Evolutionary conservation across 1,140 invertebrate genomes (phyloP), one percentile per base, ranked within the genome.

Genomic region (Anastrepha obliqua): DNA sequence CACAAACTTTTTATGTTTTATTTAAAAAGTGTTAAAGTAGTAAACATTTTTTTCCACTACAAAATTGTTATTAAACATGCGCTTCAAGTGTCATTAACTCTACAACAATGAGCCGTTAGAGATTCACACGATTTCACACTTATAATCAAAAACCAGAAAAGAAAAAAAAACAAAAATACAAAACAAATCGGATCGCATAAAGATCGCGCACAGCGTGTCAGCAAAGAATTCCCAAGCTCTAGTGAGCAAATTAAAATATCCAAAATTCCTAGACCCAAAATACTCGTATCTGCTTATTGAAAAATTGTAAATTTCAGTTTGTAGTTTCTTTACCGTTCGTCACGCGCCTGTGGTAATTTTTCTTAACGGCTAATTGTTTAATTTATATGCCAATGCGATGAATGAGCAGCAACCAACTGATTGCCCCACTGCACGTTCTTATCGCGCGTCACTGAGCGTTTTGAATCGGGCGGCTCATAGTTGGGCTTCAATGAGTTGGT

Each of bases 91-190:
- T 55, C 74, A 81, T 58, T 81, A 20, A 81, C 74, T 29, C 29
- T 81, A 81, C 51, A 42, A 81, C 55, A 81, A 81, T 81, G 74
- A 81, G 55, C 74, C 74, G 74, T 81, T 81, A 81, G 47, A 81
- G 74, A 81, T 81, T 51, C 74, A 81, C 74, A 81, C 51, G 74
- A 55, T 55, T 81, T 20, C 74, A 17, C 42, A 13, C 74, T 47
- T 29, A 29, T n/a, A 81, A 29, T 29, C 29, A 81, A 58, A 47
- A 62, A 17, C 15, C 0, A 13, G 7, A 17, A 62, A 1, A 62
- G 15, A 62, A 62, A 9, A 81, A 3, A n/a, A 20, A 55, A 55
- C 11, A 55, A 55, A 29, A 29, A 29, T 29, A 29, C 29, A 29
- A 29, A 29, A 29, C 29, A 29, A 62, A 62, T 62, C 60, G n/a